Conservation (phyloP, 2,888 invertebrate species). For the Himalopsyche japonica region DNA sequence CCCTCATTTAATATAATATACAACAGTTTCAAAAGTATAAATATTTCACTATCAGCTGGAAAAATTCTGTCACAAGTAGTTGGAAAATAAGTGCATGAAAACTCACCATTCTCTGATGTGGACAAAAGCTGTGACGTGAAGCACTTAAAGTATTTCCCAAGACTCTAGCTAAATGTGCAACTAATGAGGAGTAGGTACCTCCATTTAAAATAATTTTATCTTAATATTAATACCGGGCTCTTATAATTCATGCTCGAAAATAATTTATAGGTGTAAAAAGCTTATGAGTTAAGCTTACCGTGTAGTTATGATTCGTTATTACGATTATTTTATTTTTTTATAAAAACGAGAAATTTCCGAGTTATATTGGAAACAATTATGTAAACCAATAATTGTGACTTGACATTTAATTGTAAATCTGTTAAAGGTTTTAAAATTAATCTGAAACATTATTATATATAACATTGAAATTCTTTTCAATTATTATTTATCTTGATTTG, state of each 20-base stretch:
- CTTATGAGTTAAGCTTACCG: background rate
- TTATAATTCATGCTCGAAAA: background rate
- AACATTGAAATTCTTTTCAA: too few species aligned
- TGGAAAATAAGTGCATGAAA: background rate
- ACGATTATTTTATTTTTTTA: too few species aligned
- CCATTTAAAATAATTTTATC: background rate
- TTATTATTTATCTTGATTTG: too few species aligned
- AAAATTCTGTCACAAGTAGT: background rate
- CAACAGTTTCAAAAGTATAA: too few species aligned
- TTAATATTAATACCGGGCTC: background rate
- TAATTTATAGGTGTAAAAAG: background rate
- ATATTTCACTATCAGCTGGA: too few species aligned
- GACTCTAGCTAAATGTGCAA: background rate
- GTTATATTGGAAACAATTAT: too few species aligned
- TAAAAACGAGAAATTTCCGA: too few species aligned
- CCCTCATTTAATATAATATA: too few species aligned
- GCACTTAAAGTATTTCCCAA: background rate
- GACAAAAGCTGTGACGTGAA: background rate
- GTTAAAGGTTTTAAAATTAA: too few species aligned
- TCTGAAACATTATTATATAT: too few species aligned
- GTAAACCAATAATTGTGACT: too few species aligned
- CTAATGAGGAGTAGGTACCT: background rate
- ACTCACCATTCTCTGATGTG: background rate
- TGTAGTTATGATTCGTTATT: background rate
- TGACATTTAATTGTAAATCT: too few species aligned